Conservation (phyloP, 2,113 vertebrate species). For the Lampris megalopsis region DNA sequence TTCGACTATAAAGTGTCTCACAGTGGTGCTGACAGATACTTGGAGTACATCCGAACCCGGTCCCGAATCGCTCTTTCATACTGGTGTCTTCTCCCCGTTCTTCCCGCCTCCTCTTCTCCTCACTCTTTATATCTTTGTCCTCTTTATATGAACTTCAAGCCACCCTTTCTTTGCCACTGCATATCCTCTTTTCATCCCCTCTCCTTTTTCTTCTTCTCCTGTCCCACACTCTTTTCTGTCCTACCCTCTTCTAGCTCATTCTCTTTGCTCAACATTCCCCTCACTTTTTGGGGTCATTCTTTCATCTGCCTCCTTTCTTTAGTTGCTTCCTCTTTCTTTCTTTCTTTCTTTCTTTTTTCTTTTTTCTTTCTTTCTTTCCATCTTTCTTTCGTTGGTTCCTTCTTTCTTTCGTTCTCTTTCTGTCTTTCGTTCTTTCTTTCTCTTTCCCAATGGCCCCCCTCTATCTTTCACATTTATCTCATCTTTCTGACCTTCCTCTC, state of each 20-base stretch:
- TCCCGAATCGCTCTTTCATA: too few relatives aligned
- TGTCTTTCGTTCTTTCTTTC: not conserved
- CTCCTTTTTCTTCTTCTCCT: not conserved
- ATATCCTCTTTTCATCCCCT: not conserved
- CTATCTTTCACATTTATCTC: not conserved
- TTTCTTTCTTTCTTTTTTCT: not conserved
- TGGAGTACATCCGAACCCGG: too few relatives aligned
- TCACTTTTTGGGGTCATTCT: not conserved
- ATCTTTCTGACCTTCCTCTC: not conserved
- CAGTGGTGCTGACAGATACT: too few relatives aligned
- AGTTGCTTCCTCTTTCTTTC: not conserved
- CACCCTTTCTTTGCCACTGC: conserved; percentile 21
- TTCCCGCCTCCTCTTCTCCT: too few relatives aligned
- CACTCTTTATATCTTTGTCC: too few relatives aligned
- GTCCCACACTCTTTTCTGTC: conserved; percentile 20
- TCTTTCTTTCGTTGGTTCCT: not conserved
- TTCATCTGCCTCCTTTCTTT: not conserved
- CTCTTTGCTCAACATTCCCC: too few relatives aligned
- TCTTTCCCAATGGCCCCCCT: not conserved
- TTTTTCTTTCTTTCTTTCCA: not conserved
- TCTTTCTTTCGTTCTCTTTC: not conserved
- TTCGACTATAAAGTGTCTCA: too few relatives aligned
- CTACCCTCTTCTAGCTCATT: not conserved
- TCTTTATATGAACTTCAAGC: conserved; percentile 40
- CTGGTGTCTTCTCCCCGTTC: too few relatives aligned